Base-by-base conservation (phyloP, 2,113 vertebrate species). In the Sceloporus tristichus region DNA sequence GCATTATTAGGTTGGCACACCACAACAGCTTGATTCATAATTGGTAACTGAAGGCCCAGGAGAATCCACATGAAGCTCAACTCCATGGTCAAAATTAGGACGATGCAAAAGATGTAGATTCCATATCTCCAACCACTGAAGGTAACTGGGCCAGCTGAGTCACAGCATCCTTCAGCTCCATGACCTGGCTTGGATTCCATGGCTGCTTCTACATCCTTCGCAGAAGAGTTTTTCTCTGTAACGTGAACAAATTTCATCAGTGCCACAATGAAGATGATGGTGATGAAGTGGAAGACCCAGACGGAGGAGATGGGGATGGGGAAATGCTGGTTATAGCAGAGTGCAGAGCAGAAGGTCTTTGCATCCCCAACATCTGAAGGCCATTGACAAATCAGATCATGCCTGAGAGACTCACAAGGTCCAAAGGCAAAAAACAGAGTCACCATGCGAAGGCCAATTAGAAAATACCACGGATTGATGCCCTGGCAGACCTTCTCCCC, bases 221-320 rank as follows among this genome's bases (percentile, higher is more conserved):
- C 71, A 5, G n/a, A 77, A 27, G 59, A 0, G 23, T 11, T 25
- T 42, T 54, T 82, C 59, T n/a, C 40, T 16, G 73, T 25, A 3
- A 88, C n/a, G 1, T 88, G 54, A 14, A 88, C 81, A 29, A 88
- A 84, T n/a, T 88, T 88, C 87, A 88, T 54, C n/a, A 88, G 87
- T 0, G 59, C 80, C 75, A 88, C n/a, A 1, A 11, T 40, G 29
- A 83, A 70, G 3, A 88, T 76, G 59, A 77, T 78, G 48, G 34
- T 40, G 14, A 84, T 54, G 42, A 88, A 70, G 48, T 88, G 23
- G n/a, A 88, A 77, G 56, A n/a, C 23, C 87, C 87, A 88, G 59
- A 77, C 1, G 5, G 29, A 23, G 9, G 80, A 83, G 29, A 88
- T 18, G 4, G 80, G 73, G 42, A 88, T 4, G 18, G 62, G 59